Evolutionary conservation across 2,888 invertebrate species (phyloP), one percentile per base, ranked within the genome.

Genomic region (Allacma fusca): DNA sequence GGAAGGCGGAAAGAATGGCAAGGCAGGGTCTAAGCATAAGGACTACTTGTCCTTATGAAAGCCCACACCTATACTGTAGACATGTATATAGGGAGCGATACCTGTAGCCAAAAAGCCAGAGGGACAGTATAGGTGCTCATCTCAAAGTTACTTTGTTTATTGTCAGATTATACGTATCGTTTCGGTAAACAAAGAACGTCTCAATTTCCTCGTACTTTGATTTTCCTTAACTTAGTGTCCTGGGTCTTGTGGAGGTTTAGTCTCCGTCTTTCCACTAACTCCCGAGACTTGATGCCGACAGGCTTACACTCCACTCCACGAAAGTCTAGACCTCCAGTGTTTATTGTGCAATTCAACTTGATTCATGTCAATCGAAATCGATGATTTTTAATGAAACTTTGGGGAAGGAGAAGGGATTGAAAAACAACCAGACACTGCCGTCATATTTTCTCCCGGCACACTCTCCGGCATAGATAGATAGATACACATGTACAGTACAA

Each of bases 151-250:
- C 68, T 68, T 68, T 68, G 68, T 68, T 68, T 68, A 68, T 68
- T 68, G 68, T 68, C 68, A 68, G 68, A 68, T 68, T 68, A 68
- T 29, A 68, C 68, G 68, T 68, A 68, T 68, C 68, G 68, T 40
- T 68, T 68, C 12, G 68, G 68, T 68, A 68, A 68, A 68, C 68
- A 68, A 68, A 68, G 68, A 68, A 68, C 43, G 68, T 68, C 68
- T 68, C 68, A 68, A 68, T 68, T 68, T 68, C 40, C 68, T 40
- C 4, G 19, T n/a, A 68, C 40, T 68, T 29, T 68, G 62, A 62
- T 62, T 62, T 62, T 26, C 62, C 62, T 62, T 23, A 62, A 12
- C 26, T 62, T 16, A 9, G 2, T 24, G 19, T 2, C 4, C 23
- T 4, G 24, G 23, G 23, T 23, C 23, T 62, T 50, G 19, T n/a